phyloP scores from a whole-genome alignment of 1,140 invertebrate genomes.

The Magallana angulata region DNA sequence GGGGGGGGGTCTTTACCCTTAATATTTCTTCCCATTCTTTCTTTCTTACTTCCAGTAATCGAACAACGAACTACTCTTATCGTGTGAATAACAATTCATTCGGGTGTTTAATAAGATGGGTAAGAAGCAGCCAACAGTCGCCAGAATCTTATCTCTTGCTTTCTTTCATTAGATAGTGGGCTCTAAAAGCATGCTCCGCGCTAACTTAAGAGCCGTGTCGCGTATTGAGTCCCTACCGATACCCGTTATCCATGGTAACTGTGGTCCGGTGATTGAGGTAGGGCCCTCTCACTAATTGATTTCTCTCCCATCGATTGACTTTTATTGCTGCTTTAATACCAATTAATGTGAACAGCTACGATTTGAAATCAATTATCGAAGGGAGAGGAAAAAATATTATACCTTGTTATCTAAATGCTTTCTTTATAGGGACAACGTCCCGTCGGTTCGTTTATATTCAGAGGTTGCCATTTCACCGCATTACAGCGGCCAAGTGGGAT shows the following conservation, averaged over 20 bases:
- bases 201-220: not conserved
- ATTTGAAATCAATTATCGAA: conserved; percentile 20
- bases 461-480: conserved; percentile 24
- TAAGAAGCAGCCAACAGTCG: too few species aligned
- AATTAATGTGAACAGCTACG: conserved; percentile 12
- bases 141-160: not conserved
- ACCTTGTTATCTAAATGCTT: conserved; percentile 22
- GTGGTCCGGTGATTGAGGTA: not conserved
- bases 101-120: not conserved
- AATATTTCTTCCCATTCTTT: too few species aligned
- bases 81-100: not conserved
- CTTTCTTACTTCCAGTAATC: not conserved
- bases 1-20: too few species aligned
- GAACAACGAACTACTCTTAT: not conserved
- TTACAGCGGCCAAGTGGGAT: not conserved
- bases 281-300: conserved; percentile 10
- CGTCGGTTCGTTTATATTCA: not conserved
- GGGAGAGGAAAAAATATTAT: not conserved
- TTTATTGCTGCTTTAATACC: conserved; percentile 29
- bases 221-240: not conserved
- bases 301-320: conserved; percentile 17
- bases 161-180: not conserved
- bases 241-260: not conserved
- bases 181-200: not conserved
- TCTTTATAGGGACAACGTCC: conserved; percentile 19